Evolutionary conservation across 2,113 vertebrate species (phyloP).

Genomic region (Antechinus flavipes): DNA sequence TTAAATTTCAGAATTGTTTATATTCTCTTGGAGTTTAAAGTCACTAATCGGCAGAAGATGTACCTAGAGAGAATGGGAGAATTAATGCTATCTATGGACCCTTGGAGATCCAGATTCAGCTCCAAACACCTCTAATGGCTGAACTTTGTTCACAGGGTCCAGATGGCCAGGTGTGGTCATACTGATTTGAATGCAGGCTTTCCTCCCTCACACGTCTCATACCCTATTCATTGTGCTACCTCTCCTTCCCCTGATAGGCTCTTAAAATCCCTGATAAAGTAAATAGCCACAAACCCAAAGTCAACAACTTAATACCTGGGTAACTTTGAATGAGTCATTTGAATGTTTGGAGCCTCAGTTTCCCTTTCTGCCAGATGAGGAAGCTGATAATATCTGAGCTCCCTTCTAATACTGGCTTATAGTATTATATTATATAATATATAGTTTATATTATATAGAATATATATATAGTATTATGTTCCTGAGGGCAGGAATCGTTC

Average conservation of each 20-base stretch:
- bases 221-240: too few species aligned
- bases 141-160: background rate
- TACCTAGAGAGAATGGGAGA: background rate
- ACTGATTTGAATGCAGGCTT: background rate
- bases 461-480: too few species aligned
- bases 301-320: background rate
- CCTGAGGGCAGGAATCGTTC: background rate
- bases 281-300: background rate
- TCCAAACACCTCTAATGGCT: background rate
- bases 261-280: background rate
- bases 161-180: background rate
- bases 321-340: background rate
- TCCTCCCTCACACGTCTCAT: background rate
- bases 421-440: too few species aligned
- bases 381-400: background rate
- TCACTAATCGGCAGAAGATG: too few species aligned
- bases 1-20: background rate
- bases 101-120: background rate
- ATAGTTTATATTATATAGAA: too few species aligned
- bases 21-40: background rate
- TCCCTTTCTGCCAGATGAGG: background rate
- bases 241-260: background rate
- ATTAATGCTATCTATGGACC: fast-evolving
- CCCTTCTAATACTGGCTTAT: background rate
- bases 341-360: background rate